Conservation (phyloP, 2,797 vertebrate genomes). For the Decapterus maruadsi region DNA sequence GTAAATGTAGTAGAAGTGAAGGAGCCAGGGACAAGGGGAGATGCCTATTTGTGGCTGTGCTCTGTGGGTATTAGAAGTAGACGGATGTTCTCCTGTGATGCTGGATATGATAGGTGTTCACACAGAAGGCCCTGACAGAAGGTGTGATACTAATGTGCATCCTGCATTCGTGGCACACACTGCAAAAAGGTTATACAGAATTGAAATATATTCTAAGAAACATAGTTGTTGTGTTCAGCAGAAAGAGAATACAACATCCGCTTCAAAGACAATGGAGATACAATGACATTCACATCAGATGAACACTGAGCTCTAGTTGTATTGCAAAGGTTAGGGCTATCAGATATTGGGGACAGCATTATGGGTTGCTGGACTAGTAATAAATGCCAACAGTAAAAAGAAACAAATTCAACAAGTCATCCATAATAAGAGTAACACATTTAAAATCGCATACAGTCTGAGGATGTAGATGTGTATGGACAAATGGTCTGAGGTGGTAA, state of each 20-base stretch:
- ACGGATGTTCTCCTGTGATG: slow-evolving; percentile 21
- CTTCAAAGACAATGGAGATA: not conserved
- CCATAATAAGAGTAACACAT: not conserved
- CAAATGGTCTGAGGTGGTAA: not conserved
- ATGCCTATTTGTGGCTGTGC: slow-evolving; percentile 37
- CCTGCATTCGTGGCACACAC: not conserved
- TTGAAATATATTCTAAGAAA: not conserved
- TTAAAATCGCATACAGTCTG: not conserved
- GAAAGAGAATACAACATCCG: slow-evolving; percentile 15
- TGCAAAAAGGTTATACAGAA: not conserved
- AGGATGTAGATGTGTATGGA: too few species aligned
- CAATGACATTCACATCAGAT: not conserved
- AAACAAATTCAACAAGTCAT: not conserved
- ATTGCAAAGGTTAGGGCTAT: not conserved
- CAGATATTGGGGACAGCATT: not conserved
- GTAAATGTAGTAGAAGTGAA: slow-evolving; percentile 34
- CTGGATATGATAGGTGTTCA: slow-evolving; percentile 15
- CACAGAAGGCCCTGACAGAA: slow-evolving; percentile 7
- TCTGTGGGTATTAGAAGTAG: slow-evolving; percentile 40
- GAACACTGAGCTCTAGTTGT: not conserved
- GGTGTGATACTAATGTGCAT: not conserved
- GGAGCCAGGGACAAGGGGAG: slow-evolving; percentile 39
- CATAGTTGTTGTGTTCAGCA: slow-evolving; percentile 1
- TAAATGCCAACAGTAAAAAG: not conserved
- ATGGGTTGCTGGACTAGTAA: not conserved